A percentile compares a stretch with the other conserved stretches of the same genome.
Conservation (phyloP, 2,888 invertebrate species). For the Stenodema calcarata region DNA sequence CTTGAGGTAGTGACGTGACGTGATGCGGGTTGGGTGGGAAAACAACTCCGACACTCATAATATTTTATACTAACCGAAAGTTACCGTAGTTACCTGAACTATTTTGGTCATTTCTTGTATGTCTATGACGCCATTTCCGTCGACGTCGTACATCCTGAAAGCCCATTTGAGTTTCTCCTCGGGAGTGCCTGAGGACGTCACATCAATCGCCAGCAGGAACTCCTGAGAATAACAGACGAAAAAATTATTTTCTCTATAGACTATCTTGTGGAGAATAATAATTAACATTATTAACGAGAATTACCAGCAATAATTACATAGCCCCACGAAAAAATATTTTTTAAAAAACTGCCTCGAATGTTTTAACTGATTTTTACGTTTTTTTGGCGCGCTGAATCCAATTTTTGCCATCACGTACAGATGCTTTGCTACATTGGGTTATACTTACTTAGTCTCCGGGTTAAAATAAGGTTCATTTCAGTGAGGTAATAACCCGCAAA, state of each 20-base stretch:
- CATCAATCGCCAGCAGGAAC: conserved; percentile 96
- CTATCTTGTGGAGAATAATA: not conserved
- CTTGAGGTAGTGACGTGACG: not conserved
- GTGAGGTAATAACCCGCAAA: too few species aligned
- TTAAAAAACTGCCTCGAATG: too few species aligned
- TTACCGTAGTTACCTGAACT: conserved; percentile 77
- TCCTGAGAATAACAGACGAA: conserved; percentile 68
- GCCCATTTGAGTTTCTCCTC: conserved; percentile 99
- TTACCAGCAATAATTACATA: too few species aligned
- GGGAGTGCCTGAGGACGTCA: conserved; percentile 95
- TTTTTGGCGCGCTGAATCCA: too few species aligned
- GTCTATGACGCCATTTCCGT: conserved; percentile 97
- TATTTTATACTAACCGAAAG: conserved; percentile 28
- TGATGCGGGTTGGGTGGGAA: not conserved
- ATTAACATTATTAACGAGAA: too few species aligned
- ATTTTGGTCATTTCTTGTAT: conserved; percentile 99
- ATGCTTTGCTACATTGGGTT: too few species aligned
- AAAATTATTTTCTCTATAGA: not conserved
- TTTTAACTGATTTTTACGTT: too few species aligned
- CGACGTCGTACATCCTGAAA: conserved; percentile 98
- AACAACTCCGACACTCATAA: not conserved
- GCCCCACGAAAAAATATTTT: too few species aligned
- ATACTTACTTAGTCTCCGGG: too few species aligned
- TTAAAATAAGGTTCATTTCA: too few species aligned
- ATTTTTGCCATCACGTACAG: too few species aligned